Evolutionary conservation across 2,888 invertebrate species (phyloP).

Genomic region (Drosophila melanosoma): DNA sequence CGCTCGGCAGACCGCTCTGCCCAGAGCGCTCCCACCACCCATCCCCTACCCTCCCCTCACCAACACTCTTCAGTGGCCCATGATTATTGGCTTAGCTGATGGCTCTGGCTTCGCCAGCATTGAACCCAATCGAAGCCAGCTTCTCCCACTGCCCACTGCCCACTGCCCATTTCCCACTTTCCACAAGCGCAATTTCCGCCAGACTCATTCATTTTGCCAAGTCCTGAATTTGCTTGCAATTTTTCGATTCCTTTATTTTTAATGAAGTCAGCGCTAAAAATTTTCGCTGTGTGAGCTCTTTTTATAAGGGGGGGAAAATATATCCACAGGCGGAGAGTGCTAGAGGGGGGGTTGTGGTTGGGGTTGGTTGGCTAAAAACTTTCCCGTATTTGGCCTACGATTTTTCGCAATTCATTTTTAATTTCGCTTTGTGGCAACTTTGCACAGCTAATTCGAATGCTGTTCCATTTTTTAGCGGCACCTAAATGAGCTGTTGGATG

Average conservation of each 20-base stretch:
- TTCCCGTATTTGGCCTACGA: slow-evolving; percentile 43
- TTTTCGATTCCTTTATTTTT: slow-evolving; percentile 60
- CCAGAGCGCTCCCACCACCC: background rate
- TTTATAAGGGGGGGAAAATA: slow-evolving; percentile 15
- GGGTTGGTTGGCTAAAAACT: slow-evolving; percentile 9
- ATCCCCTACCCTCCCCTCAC: background rate
- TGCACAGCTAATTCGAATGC: slow-evolving; percentile 35
- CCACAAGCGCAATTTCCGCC: slow-evolving; percentile 16
- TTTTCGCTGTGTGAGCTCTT: slow-evolving; percentile 61
- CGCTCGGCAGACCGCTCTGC: slow-evolving; percentile 44
- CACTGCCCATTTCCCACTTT: background rate
- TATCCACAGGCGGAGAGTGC: background rate
- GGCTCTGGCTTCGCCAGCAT: slow-evolving; percentile 64
- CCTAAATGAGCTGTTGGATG: slow-evolving; percentile 29
- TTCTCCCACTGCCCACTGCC: slow-evolving; percentile 3
- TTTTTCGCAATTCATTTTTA: slow-evolving; percentile 68
- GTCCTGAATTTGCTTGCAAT: slow-evolving; percentile 65
- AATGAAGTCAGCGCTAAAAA: slow-evolving; percentile 75
- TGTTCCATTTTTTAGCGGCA: slow-evolving; percentile 14
- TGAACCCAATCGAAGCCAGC: slow-evolving; percentile 70
- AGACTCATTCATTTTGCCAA: slow-evolving; percentile 75
- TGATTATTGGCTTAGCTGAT: slow-evolving; percentile 77
- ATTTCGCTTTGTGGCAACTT: slow-evolving; percentile 52
- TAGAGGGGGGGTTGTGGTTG: background rate
- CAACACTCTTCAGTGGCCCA: slow-evolving; percentile 12